phyloP scores from a whole-genome alignment of 64 coral and sea anemone species.

The Montipora foliosa region DNA sequence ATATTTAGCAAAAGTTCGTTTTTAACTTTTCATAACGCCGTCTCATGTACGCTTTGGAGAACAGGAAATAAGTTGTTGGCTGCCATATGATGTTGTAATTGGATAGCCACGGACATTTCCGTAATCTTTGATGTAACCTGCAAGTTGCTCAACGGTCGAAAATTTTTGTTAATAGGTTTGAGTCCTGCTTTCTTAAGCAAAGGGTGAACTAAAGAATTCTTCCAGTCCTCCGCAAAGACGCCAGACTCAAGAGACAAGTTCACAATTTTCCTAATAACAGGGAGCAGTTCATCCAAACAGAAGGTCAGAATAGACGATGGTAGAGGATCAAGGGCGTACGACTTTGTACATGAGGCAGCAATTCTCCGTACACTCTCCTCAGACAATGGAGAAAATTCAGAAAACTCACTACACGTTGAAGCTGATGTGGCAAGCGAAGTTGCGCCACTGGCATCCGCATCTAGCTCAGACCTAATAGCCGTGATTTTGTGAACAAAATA shows the following conservation, averaged over 20 bases:
- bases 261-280: slow-evolving; percentile 43
- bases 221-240: slow-evolving; percentile 48
- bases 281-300: slow-evolving; percentile 11
- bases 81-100: slow-evolving; percentile 43
- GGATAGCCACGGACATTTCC: slow-evolving; percentile 46
- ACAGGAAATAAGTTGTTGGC: slow-evolving; percentile 35
- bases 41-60: neutral
- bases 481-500: slow-evolving; percentile 15
- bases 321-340: slow-evolving; percentile 7
- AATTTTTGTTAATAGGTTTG: slow-evolving; percentile 67
- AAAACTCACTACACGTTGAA: slow-evolving; percentile 14
- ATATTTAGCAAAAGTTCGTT: no score
- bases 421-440: slow-evolving; percentile 8
- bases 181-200: slow-evolving; percentile 58
- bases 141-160: slow-evolving; percentile 48
- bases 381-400: slow-evolving; percentile 6
- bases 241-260: slow-evolving; percentile 56
- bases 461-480: neutral
- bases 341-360: slow-evolving; percentile 6
- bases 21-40: no score
- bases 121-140: slow-evolving; percentile 60
- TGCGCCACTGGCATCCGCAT: neutral
- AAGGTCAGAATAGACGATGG: slow-evolving; percentile 13
- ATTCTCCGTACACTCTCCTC: slow-evolving; percentile 12
- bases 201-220: slow-evolving; percentile 49